Evolutionary conservation across 2,888 invertebrate species (phyloP), one percentile per base, ranked within the genome.

Genomic region (Furcula furcula): DNA sequence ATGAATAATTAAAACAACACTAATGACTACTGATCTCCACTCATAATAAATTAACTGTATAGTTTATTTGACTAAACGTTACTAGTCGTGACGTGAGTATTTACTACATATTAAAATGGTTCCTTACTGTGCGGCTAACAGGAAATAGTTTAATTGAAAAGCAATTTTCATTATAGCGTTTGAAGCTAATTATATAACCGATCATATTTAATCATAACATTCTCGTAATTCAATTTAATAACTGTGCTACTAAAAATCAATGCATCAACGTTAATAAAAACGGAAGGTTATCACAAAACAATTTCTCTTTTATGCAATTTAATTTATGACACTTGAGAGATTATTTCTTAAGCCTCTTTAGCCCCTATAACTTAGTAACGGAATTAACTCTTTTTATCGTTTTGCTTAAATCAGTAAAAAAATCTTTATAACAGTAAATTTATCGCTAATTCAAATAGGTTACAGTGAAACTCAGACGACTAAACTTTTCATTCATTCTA

Each of bases 201-300:
- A 59, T 62, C 48, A 59, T 49, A 55, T 64, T 55, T 52, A 51
- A 55, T 62, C 57, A 59, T 65, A 55, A 45, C n/a, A 54, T 63
- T 61, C 62, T 60, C 64, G 58, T 66, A 58, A 66, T 57, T 58
- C 40, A 46, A 49, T 52, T 40, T 54, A 40, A 37, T 40, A 34
- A 35, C 41, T 11, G 31, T 40, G 30, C 35, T 25, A 35, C 45
- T 49, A 35, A 41, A 46, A 48, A 50, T 40, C 47, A 36, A 16
- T 34, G 34, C 39, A 15, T 48, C 61, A 53, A 56, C 55, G 53
- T 33, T 45, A 34, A 32, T 39, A 46, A 60, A 62, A 60, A 54
- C 51, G 9, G n/a, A n/a, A 9, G n/a, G 20, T n/a, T 20, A 20
- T n/a, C 20, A 20, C n/a, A 6, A 2, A 20, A n/a, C n/a, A n/a